Evolutionary conservation across 1,140 invertebrate species (phyloP).

Genomic region (Mycetomoellerius zeteki): DNA sequence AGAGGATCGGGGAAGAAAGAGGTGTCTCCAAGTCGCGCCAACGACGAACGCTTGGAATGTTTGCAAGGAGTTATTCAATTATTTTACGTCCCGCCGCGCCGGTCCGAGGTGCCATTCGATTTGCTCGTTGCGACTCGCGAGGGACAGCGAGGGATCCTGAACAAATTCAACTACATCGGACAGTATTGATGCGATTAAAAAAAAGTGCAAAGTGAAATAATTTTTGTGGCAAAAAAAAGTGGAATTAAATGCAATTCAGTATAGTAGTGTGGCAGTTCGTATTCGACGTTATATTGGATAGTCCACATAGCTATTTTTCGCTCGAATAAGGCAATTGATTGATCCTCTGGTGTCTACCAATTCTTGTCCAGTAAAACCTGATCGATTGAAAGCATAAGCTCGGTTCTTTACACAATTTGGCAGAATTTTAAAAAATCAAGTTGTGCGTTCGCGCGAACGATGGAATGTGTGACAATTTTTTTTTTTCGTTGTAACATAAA

Average conservation of each 20-base stretch:
- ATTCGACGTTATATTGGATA: background rate
- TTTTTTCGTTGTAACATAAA: background rate
- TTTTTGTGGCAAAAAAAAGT: slow-evolving; percentile 24
- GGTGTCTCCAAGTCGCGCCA: slow-evolving; percentile 30
- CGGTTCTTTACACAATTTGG: slow-evolving; percentile 23
- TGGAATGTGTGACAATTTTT: slow-evolving; percentile 5
- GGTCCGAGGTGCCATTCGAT: slow-evolving; percentile 38
- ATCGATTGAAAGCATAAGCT: slow-evolving; percentile 45
- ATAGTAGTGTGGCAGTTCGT: background rate
- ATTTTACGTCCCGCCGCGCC: slow-evolving; percentile 43
- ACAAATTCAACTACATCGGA: slow-evolving; percentile 22
- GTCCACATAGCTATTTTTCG: slow-evolving; percentile 7
- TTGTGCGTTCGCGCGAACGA: background rate
- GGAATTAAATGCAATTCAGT: slow-evolving; percentile 9
- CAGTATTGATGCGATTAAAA: background rate
- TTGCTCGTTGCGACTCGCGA: slow-evolving; percentile 17
- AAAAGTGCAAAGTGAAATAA: background rate
- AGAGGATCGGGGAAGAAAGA: background rate
- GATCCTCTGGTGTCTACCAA: slow-evolving; percentile 19
- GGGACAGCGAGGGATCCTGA: background rate
- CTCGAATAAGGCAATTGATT: slow-evolving; percentile 36
- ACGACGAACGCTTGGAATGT: slow-evolving; percentile 47
- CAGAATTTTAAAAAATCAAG: slow-evolving; percentile 36
- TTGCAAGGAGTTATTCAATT: slow-evolving; percentile 59
- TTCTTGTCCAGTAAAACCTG: background rate